Evolutionary conservation across 1,140 invertebrate species (phyloP), one percentile per base, ranked within the genome.

Genomic region (Pseudomyrmex pallidus): DNA sequence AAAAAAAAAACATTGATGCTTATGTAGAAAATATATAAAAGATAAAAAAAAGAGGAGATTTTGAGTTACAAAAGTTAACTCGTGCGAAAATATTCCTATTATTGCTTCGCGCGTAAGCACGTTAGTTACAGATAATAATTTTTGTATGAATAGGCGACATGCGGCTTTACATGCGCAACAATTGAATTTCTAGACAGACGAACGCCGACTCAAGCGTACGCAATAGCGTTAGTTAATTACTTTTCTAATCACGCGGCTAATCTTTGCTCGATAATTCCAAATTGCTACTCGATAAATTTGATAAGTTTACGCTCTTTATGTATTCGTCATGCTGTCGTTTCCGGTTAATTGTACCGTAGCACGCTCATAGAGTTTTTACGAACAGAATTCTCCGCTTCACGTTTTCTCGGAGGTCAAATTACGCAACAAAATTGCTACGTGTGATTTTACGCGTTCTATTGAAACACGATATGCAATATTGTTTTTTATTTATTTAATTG

Each of bases 401-500:
- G 3, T 64, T 0, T 59, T 25, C 12, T 17, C 2, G 25, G 25
- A 66, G n/a, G 15, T 17, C 3, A 17, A 48, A 70, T 80, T 80
- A 80, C 17, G 1, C 70, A 80, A 80, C 35, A 48, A 44, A 68
- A 57, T n/a, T 4, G 17, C 72, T n/a, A 48, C 74, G 52, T 48
- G 20, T 25, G 56, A 10, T n/a, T 8, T 59, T 15, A 48, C 12
- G 0, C 12, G 0, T 61, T 57, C 12, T 48, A 12, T 17, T 17
- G 10, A 78, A 46, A 17, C 67, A 77, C 44, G 35, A 67, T 1
- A 2, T 22, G 35, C 25, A 2, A 68, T 17, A 25, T 2, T 3
- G 0, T 3, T 25, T 25, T 17, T 78, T n/a, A 44, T 57, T 50
- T 5, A 17, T 25, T 17, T 57, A 56, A 46, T 9, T 66, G 15